Evolutionary conservation across 2,888 invertebrate species (phyloP), one percentile per base, ranked within the genome.

Genomic region (Perizoma affinitatum): DNA sequence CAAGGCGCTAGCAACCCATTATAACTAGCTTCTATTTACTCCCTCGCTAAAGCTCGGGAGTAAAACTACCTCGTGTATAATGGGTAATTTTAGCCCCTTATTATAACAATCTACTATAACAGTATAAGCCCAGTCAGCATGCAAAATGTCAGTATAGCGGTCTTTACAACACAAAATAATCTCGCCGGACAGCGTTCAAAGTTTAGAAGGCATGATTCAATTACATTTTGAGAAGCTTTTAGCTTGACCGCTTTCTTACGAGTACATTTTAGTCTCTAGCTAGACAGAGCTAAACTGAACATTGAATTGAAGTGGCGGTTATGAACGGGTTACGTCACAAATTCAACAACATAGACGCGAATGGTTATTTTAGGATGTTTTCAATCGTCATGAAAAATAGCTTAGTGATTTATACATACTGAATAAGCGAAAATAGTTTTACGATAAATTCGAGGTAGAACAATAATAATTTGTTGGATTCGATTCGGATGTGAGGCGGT

Each of bases 381-480:
- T 75, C 75, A 72, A 79, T 80, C 73, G 79, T 72, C 67, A 80
- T 72, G 79, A 87, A 87, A 84, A 87, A 87, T 87, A 85, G 76
- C 76, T 68, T 81, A 54, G 79, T 82, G 88, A 85, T 88, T 88
- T 86, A 88, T 83, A 82, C 76, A 74, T 78, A 80, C 77, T 80
- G 75, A 81, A 76, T 78, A 75, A 75, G 75, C 74, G 78, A 77
- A 88, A 88, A 89, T 88, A 89, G 87, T 79, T 87, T 84, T 78
- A 86, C 82, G 83, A 86, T 83, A 80, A 80, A 78, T 72, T 68
- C 71, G 79, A 80, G 80, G 72, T 73, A 69, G 65, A 60, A 65
- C 52, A 52, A 47, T 58, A 46, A 54, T 34, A 46, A 5, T 11
- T 69, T 69, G 63, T 61, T 71, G 54, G 58, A 66, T 71, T 74